These are phyloP conservation scores for Misgurnus anguillicaudatus DNA, from an alignment of 2,113 vertebrate species.

Conservation along the genomic window DNA sequence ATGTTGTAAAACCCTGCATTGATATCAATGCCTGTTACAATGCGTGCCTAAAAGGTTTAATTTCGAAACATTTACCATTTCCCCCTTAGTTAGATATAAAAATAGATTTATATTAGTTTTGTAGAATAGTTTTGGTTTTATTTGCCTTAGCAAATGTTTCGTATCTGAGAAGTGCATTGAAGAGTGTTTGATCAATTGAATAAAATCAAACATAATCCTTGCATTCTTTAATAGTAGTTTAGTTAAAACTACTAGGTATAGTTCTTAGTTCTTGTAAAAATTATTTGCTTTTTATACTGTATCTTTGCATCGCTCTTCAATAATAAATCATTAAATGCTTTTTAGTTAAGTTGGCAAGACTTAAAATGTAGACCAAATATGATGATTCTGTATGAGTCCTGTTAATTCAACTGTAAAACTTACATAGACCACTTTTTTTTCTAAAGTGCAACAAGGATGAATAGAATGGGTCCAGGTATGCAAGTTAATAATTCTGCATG, in stretches of 20 bases:
- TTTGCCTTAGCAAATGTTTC: neutral
- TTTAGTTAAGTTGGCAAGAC: neutral
- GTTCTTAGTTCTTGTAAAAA: neutral
- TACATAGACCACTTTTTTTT: constrained; percentile 92
- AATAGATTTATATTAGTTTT: neutral
- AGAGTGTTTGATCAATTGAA: neutral
- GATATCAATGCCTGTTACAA: constrained; percentile 25
- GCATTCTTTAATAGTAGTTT: neutral
- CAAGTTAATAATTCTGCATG: constrained; percentile 98
- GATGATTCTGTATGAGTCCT: constrained; percentile 68
- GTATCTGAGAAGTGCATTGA: neutral
- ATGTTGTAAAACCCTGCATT: constrained; percentile 29
- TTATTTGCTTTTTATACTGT: neutral
- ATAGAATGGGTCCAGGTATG: constrained; percentile 99
- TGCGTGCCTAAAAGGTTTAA: constrained; percentile 12
- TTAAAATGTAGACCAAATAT: constrained; percentile 8
- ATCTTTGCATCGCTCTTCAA: neutral
- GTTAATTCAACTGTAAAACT: constrained; percentile 64
- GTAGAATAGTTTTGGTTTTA: neutral
- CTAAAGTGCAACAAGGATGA: constrained; percentile 99
- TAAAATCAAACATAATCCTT: neutral
- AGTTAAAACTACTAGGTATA: neutral
- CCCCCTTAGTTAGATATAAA: neutral
- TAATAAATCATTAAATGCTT: no score
- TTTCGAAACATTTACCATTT: neutral